These are phyloP conservation scores for Podarcis raffonei DNA, from an alignment of 2,113 vertebrate genomes.

Conservation along the genomic window DNA sequence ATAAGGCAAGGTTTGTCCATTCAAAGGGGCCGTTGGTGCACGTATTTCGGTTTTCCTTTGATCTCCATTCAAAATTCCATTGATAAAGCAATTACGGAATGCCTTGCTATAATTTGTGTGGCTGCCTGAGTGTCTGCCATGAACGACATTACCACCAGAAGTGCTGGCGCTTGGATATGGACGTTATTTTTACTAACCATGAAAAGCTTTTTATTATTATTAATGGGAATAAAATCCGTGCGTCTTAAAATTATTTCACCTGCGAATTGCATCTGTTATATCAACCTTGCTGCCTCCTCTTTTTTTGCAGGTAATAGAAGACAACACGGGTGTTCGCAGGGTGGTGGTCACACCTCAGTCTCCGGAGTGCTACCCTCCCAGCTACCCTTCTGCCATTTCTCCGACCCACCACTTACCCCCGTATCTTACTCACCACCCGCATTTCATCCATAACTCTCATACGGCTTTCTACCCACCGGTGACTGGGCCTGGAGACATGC, in stretches of 20 bases:
- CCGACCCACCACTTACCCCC: slow-evolving; percentile 94
- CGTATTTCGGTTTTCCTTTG: slow-evolving; percentile 41
- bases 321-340: slow-evolving; percentile 93
- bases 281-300: slow-evolving; percentile 41
- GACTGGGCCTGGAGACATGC: slow-evolving; percentile 90
- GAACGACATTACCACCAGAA: slow-evolving; percentile 25
- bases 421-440: slow-evolving; percentile 91
- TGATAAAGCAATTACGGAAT: slow-evolving; percentile 26
- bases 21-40: slow-evolving; percentile 12
- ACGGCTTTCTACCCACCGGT: slow-evolving; percentile 94
- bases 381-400: slow-evolving; percentile 94
- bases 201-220: background rate
- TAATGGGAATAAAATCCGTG: slow-evolving; percentile 17
- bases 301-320: slow-evolving; percentile 89
- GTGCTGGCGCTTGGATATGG: slow-evolving; percentile 40
- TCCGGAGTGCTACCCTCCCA: slow-evolving; percentile 94
- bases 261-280: background rate
- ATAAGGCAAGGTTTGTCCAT: background rate
- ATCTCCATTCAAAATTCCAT: slow-evolving; percentile 43
- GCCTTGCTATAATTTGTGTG: slow-evolving; percentile 40
- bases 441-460: slow-evolving; percentile 95
- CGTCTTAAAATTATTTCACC: slow-evolving; percentile 1
- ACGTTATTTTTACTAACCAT: slow-evolving; percentile 22
- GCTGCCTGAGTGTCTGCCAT: slow-evolving; percentile 36
- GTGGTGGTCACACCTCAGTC: slow-evolving; percentile 98